phyloP scores from a whole-genome alignment of 2,113 vertebrate genomes.

The Holacanthus passer region DNA sequence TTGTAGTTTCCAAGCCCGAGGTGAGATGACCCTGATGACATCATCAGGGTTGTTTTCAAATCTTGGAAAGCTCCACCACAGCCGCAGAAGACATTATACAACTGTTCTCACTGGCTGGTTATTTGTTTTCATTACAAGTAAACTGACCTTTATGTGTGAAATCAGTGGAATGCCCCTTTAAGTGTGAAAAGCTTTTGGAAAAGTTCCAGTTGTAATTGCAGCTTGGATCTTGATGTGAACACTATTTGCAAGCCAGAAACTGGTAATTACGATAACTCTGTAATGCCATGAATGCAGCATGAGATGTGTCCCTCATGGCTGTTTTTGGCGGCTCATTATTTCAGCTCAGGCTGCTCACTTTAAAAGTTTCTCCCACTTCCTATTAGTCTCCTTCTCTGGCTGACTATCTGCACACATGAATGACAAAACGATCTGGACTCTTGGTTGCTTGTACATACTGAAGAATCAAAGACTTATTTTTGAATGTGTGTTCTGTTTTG shows the following conservation, averaged over 20 bases:
- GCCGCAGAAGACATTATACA: no score
- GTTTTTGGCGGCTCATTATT: conserved; percentile 30
- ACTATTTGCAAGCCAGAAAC: background rate
- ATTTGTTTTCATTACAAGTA: background rate
- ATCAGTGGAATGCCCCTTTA: background rate
- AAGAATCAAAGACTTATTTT: background rate
- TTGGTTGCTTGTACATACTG: conserved; percentile 12
- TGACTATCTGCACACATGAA: conserved; percentile 6
- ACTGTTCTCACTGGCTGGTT: no score
- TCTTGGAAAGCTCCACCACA: background rate
- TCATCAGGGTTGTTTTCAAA: background rate
- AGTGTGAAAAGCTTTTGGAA: background rate
- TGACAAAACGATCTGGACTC: background rate
- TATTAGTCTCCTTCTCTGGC: conserved; percentile 11
- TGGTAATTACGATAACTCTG: background rate
- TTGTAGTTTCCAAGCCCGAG: no score
- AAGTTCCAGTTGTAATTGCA: background rate
- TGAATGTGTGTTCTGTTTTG: background rate
- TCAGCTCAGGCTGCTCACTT: background rate
- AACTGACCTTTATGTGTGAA: background rate
- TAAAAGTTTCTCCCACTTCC: background rate
- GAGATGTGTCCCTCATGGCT: background rate
- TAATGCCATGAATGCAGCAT: no score
- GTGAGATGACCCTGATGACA: no score
- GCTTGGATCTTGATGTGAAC: background rate